Base-by-base conservation (phyloP, 2,888 invertebrate genomes). In the Sialis fuliginosa region DNA sequence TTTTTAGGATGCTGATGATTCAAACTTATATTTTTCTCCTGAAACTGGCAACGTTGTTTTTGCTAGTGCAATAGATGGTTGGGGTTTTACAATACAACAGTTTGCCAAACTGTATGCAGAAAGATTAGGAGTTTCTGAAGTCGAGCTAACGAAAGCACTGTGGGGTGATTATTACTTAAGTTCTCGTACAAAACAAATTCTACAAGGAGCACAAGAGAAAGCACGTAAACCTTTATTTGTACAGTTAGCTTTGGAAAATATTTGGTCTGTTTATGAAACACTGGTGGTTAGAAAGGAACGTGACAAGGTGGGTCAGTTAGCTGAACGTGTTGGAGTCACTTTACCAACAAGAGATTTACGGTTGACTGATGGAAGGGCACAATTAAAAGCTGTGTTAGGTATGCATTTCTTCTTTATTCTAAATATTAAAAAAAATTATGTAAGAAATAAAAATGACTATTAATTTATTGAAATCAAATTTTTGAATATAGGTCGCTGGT, bases 141-240 rank as follows among this genome's bases (percentile, higher is more conserved):
- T 77, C 13, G 71, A 83, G 12, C 65, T 97, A 12, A 72, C 74
- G 48, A 79, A 80, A 63, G 88, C 88, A 1, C 66, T 97, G 1
- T 97, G 96, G 96, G 92, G 96, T 44, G 93, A 97, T 66, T 93
- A 75, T 65, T 97, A 85, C 61, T 71, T 91, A 41, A 87, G 90
- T 60, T 62, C 75, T 2, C 93, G 92, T 66, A 77, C 79, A 4
- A 92, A 90, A 65, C 71, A 80, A 47, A 82, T 91, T 43, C 71
- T 81, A 70, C 76, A 79, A 60, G 93, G 95, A 3, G 96, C 96
- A 5, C 85, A 89, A 63, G 87, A 84, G 53, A 90, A 88, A 61
- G 88, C 86, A 0, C 93, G 93, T 60, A 88, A 87, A 56, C 91
- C 93, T 0, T 67, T 97, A 53, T 97, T 96, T 66, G 89, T 90